Percentiles rank a stretch among this genome's conserved stretches.
These are phyloP conservation scores for Sclerodermus sp. DNA, from an alignment of 2,888 invertebrate genomes.

Conservation along the genomic window DNA sequence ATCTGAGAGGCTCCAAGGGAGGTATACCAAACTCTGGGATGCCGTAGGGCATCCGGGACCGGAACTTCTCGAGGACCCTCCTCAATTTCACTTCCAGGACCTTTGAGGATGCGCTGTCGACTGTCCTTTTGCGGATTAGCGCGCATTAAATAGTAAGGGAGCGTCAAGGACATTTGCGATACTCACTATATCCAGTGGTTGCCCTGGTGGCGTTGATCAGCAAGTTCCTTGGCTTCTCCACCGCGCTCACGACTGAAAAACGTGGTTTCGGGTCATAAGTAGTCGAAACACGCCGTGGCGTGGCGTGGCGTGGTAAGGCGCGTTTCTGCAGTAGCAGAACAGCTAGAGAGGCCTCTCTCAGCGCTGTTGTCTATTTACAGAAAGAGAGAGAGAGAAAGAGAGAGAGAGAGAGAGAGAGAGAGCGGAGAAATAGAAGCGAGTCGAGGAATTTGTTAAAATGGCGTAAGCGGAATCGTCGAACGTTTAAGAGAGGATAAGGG, in stretches of 20 bases:
- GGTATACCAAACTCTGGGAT: constrained; percentile 47
- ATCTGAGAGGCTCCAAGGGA: constrained; percentile 40
- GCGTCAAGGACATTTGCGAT: background rate
- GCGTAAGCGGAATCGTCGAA: too few relatives aligned
- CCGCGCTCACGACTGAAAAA: constrained; percentile 42
- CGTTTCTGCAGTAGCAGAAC: too few relatives aligned
- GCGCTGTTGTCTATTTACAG: too few relatives aligned
- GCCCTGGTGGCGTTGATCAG: constrained; percentile 46
- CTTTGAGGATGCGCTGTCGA: constrained; percentile 50
- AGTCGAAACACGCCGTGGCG: too few relatives aligned
- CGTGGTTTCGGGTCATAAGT: too few relatives aligned
- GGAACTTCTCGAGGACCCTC: constrained; percentile 45
- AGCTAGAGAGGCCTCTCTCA: too few relatives aligned
- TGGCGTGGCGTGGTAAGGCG: too few relatives aligned
- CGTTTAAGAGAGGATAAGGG: too few relatives aligned
- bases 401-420: too few relatives aligned
- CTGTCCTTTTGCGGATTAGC: constrained; percentile 36
- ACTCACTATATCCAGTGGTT: constrained; percentile 51
- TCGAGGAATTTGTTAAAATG: too few relatives aligned
- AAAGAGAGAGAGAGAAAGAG: too few relatives aligned
- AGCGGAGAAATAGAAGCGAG: too few relatives aligned
- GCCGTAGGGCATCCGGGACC: constrained; percentile 44
- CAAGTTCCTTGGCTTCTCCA: constrained; percentile 44
- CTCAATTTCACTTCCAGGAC: constrained; percentile 48
- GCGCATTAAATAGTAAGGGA: background rate